phyloP scores from a whole-genome alignment of 2,797 vertebrate species.

The Crossoptilon crossoptilon region DNA sequence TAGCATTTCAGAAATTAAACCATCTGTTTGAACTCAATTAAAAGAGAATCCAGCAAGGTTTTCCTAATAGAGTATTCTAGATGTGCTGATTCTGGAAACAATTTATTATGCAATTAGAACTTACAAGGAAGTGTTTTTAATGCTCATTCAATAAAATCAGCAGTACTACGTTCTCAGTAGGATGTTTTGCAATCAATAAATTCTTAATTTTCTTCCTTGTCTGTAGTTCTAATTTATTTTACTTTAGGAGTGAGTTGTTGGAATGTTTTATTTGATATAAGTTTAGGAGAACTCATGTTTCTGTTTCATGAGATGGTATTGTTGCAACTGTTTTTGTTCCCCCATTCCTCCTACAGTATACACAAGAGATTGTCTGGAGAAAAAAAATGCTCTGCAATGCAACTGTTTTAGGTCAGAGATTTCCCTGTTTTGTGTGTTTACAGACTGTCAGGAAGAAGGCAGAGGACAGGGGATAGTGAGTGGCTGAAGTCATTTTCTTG shows the following conservation, averaged over 20 bases:
- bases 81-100: slow-evolving; percentile 54
- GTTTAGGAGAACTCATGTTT: not conserved
- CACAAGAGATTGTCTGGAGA: not conserved
- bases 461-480: not conserved
- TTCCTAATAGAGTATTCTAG: slow-evolving; percentile 46
- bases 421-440: not conserved
- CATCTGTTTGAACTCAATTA: slow-evolving; percentile 69
- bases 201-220: slow-evolving; percentile 50
- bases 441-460: not conserved
- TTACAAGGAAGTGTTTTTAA: slow-evolving; percentile 47
- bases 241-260: not conserved
- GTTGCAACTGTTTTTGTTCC: not conserved
- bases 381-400: not conserved
- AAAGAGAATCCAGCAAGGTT: slow-evolving; percentile 35
- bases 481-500: not conserved
- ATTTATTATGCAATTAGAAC: slow-evolving; percentile 69
- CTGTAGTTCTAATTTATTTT: slow-evolving; percentile 37
- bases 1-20: slow-evolving; percentile 67
- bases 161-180: not conserved
- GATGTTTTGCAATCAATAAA: slow-evolving; percentile 53
- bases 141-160: slow-evolving; percentile 53
- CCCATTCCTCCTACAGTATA: not conserved
- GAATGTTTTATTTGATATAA: not conserved
- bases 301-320: not conserved
- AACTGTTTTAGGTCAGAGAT: not conserved